These are phyloP conservation scores for Anthopleura sola DNA, from an alignment of 64 coral and sea anemone genomes.

Conservation along the genomic window DNA sequence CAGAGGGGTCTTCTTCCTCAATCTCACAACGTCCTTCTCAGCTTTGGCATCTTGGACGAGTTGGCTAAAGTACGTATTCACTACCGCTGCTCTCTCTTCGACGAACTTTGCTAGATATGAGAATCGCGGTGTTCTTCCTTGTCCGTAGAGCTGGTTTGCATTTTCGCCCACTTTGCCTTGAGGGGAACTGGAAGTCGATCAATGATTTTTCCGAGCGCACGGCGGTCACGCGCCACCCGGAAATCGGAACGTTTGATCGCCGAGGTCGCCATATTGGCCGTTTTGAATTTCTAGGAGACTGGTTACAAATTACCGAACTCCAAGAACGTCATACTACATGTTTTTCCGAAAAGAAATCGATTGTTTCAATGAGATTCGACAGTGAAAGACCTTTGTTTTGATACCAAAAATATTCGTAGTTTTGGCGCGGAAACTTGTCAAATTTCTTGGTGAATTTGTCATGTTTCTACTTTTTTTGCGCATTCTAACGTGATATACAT, in stretches of 20 bases:
- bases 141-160: not conserved
- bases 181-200: not conserved
- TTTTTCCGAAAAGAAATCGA: not conserved
- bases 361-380: not conserved
- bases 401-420: not conserved
- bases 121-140: not conserved
- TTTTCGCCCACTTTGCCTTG: not conserved
- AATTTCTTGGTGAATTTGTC: no score
- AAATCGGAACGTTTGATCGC: not conserved
- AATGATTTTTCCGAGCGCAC: no score
- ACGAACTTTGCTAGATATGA: conserved; percentile 4
- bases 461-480: no score
- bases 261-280: not conserved
- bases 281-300: not conserved
- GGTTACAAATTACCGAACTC: not conserved
- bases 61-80: not conserved
- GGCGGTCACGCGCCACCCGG: no score
- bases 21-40: not conserved
- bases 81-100: not conserved
- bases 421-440: no score
- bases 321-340: not conserved
- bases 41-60: not conserved
- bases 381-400: not conserved
- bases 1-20: not conserved
- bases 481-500: no score